These are phyloP conservation scores for Dryococelus australis DNA, from an alignment of 2,888 invertebrate genomes.

Conservation along the genomic window DNA sequence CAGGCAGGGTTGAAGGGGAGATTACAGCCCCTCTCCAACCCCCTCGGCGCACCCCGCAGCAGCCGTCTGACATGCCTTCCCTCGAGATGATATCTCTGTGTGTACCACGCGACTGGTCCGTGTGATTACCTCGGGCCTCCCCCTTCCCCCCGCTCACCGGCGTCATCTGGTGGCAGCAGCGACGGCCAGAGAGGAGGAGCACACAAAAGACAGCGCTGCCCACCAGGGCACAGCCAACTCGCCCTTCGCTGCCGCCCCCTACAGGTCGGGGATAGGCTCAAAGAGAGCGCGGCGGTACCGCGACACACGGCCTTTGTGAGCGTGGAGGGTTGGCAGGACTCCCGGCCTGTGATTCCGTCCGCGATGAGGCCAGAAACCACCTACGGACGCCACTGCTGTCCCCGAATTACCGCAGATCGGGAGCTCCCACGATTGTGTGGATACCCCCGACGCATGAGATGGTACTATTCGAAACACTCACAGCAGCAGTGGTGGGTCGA, in stretches of 20 bases:
- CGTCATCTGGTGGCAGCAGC: conserved; percentile 10
- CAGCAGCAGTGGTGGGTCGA: too few species aligned
- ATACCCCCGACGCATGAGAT: too few species aligned
- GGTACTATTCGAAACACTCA: too few species aligned
- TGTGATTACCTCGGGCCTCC: background rate
- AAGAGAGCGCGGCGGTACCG: background rate
- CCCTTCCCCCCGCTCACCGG: background rate
- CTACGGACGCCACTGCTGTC: too few species aligned
- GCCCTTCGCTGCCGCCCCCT: too few species aligned
- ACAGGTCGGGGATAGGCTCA: background rate
- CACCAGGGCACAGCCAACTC: background rate
- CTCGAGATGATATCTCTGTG: background rate
- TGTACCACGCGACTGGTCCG: background rate
- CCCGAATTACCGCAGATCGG: too few species aligned
- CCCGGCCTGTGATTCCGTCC: background rate
- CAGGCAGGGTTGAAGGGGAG: background rate
- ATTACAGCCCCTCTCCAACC: background rate
- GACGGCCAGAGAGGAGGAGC: background rate
- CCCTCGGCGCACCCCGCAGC: background rate
- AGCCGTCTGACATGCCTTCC: background rate
- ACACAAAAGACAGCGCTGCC: background rate
- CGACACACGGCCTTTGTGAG: background rate
- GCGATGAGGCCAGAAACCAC: background rate
- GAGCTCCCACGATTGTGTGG: too few species aligned
- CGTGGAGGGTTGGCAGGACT: background rate